Evolutionary conservation across 2,888 invertebrate genomes (phyloP).

Genomic region (Elmis aenea): DNA sequence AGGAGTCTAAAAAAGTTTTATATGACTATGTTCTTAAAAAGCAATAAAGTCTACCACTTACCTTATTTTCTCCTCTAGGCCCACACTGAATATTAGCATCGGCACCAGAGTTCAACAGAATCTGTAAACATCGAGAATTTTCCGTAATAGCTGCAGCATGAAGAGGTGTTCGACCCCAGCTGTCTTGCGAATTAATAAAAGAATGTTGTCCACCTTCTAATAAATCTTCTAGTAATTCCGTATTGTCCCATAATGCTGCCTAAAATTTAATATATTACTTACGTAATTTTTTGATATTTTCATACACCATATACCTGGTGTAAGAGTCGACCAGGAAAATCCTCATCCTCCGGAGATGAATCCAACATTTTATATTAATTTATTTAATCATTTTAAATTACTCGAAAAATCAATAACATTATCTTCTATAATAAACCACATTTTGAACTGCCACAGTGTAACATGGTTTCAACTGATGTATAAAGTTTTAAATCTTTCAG

Average conservation of each 20-base stretch:
- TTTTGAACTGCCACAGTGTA: no score
- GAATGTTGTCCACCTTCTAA: constrained; percentile 62
- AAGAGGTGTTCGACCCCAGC: constrained; percentile 69
- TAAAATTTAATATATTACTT: constrained; percentile 35
- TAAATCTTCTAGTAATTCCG: constrained; percentile 77
- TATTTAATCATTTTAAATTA: background rate
- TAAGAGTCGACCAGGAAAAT: constrained; percentile 71
- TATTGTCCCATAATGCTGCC: constrained; percentile 86
- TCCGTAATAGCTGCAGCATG: constrained; percentile 81
- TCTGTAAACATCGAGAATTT: constrained; percentile 67
- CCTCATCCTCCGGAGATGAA: constrained; percentile 74
- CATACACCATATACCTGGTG: constrained; percentile 57
- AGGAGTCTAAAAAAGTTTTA: constrained; percentile 57
- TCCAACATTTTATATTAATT: constrained; percentile 50
- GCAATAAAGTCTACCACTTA: constrained; percentile 31
- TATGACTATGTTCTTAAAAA: background rate
- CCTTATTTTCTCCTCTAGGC: constrained; percentile 62
- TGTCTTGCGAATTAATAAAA: constrained; percentile 66
- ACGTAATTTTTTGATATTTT: background rate
- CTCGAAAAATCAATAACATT: background rate
- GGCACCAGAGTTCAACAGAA: constrained; percentile 67
- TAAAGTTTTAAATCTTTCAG: no score
- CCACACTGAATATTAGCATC: constrained; percentile 66
- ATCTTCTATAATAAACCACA: no score
- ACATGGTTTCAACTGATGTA: no score